Conservation (phyloP, 1,140 invertebrate genomes). For the Anthonomus grandis region DNA sequence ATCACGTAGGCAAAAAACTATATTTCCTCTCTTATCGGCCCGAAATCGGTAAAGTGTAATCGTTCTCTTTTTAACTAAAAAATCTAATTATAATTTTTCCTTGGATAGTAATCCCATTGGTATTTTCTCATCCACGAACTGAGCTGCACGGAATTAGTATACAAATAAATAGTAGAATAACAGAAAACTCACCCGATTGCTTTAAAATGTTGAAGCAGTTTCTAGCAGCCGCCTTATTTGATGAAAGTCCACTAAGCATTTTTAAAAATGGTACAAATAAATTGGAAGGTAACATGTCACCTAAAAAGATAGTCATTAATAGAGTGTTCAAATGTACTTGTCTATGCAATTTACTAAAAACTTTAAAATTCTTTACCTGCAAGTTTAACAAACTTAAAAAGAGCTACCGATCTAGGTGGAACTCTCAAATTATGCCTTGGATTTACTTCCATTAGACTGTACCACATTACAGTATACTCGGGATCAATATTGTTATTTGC, state of each 20-base stretch:
- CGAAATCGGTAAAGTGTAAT: no score
- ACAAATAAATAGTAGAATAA: neutral
- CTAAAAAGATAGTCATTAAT: conserved; percentile 13
- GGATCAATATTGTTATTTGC: conserved; percentile 68
- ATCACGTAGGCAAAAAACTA: no score
- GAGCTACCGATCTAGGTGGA: conserved; percentile 65
- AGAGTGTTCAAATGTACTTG: neutral
- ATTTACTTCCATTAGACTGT: conserved; percentile 65
- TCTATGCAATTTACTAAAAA: neutral
- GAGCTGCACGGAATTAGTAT: no score
- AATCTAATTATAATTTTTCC: no score
- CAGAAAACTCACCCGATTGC: conserved; percentile 53
- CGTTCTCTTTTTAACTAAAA: no score
- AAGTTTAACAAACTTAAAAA: conserved; percentile 88
- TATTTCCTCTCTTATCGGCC: no score
- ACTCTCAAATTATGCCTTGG: conserved; percentile 47
- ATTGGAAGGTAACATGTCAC: conserved; percentile 76
- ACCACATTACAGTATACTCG: conserved; percentile 75
- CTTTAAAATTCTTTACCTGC: conserved; percentile 52
- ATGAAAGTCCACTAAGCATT: conserved; percentile 80
- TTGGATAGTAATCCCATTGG: no score
- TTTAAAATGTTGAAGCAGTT: conserved; percentile 86
- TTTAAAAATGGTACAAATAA: conserved; percentile 84
- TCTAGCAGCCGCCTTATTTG: conserved; percentile 65
- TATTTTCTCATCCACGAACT: no score